These are phyloP conservation scores for Picathartes gymnocephalus DNA, from an alignment of 2,113 vertebrate genomes.

Conservation along the genomic window DNA sequence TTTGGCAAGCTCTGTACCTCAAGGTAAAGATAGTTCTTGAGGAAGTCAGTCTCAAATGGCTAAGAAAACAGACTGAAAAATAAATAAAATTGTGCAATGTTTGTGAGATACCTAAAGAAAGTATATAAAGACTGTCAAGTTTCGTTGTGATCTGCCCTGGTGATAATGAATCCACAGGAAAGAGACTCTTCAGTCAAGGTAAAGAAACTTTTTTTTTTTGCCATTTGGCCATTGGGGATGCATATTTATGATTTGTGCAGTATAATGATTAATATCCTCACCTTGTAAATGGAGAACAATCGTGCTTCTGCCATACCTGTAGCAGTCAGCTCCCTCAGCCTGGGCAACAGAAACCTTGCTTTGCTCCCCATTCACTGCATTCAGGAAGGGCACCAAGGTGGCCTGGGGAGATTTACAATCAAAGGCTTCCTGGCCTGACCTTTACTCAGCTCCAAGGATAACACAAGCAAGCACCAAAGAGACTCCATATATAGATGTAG, in stretches of 20 bases:
- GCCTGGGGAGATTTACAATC: slow-evolving; percentile 19
- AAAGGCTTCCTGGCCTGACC: slow-evolving; percentile 46
- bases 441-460: neutral
- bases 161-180: neutral
- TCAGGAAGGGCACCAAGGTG: slow-evolving; percentile 48
- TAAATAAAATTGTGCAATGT: neutral
- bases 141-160: fast-evolving
- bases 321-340: neutral
- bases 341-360: neutral
- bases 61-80: neutral
- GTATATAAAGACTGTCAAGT: neutral
- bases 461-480: neutral
- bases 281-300: neutral
- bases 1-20: neutral
- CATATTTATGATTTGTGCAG: neutral
- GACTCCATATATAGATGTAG: slow-evolving; percentile 32
- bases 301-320: neutral
- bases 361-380: neutral
- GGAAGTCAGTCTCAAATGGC: neutral
- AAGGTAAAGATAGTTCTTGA: neutral
- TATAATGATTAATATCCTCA: neutral
- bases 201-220: neutral
- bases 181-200: neutral
- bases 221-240: neutral
- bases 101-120: neutral